Evolutionary conservation across 2,888 invertebrate species (phyloP).

Genomic region (Noctua fimbriata): DNA sequence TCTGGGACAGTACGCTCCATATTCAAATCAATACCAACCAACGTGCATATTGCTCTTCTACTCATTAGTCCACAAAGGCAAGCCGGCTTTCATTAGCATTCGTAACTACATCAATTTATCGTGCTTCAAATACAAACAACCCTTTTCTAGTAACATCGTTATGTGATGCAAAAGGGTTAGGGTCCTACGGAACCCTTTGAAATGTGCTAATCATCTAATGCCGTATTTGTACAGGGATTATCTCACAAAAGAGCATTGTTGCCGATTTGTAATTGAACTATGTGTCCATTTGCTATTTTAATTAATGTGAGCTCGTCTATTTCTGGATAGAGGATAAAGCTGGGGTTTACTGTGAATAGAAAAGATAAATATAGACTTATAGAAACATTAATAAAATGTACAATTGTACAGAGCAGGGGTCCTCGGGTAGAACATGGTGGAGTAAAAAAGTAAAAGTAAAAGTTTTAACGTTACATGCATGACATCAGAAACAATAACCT

Average conservation of each 20-base stretch:
- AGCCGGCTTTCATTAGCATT: constrained; percentile 42
- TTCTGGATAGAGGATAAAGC: constrained; percentile 9
- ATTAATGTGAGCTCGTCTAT: constrained; percentile 53
- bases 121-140: constrained; percentile 72
- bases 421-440: background rate
- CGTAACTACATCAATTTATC: constrained; percentile 68
- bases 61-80: constrained; percentile 36
- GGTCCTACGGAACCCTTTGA: constrained; percentile 75
- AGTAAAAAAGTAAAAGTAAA: background rate
- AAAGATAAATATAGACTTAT: constrained; percentile 12
- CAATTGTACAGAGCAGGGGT: background rate
- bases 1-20: background rate
- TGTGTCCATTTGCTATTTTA: constrained; percentile 67
- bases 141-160: constrained; percentile 58
- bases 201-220: constrained; percentile 82
- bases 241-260: constrained; percentile 74
- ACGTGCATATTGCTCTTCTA: background rate
- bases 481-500: background rate
- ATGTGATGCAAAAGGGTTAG: constrained; percentile 64
- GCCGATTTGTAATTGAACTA: constrained; percentile 71
- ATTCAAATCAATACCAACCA: constrained; percentile 14
- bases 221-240: constrained; percentile 79
- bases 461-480: no score
- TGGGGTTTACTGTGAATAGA: constrained; percentile 24
- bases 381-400: constrained; percentile 27